Evolutionary conservation across 2,888 invertebrate genomes (phyloP).

Genomic region (Rhagophthalmus giganteus): DNA sequence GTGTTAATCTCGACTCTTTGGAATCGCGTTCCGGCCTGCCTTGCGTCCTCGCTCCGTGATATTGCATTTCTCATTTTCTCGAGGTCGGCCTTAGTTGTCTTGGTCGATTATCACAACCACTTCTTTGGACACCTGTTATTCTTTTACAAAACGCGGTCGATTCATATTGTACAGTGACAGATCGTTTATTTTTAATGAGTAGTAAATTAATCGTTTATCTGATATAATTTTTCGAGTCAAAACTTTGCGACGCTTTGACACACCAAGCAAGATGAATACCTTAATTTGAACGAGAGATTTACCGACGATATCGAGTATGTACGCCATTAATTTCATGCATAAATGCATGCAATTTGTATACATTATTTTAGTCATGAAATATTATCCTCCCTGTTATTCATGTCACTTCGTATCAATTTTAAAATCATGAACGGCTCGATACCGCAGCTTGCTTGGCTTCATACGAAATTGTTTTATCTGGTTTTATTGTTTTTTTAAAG

Average conservation of each 20-base stretch:
- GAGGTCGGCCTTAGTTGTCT: too few species aligned
- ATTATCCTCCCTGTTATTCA: slow-evolving; percentile 22
- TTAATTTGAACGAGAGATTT: slow-evolving; percentile 35
- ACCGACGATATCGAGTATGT: slow-evolving; percentile 36
- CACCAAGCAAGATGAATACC: slow-evolving; percentile 33
- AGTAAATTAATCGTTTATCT: too few species aligned
- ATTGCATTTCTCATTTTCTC: too few species aligned
- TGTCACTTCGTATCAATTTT: slow-evolving; percentile 23
- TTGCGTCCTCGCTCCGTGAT: too few species aligned
- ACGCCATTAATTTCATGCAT: slow-evolving; percentile 43
- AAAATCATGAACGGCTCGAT: slow-evolving; percentile 12
- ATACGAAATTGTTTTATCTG: not conserved
- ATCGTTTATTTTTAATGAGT: too few species aligned
- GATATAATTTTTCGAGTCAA: too few species aligned
- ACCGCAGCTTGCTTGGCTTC: too few species aligned
- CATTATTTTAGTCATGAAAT: slow-evolving; percentile 34
- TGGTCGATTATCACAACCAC: too few species aligned
- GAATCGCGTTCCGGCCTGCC: slow-evolving; percentile 7
- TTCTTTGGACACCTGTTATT: too few species aligned
- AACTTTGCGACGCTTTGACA: slow-evolving; percentile 18
- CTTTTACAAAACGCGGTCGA: too few species aligned
- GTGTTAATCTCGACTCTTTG: slow-evolving; percentile 30
- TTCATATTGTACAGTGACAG: too few species aligned
- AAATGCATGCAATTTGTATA: slow-evolving; percentile 43
- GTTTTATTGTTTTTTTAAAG: too few species aligned